phyloP scores from a whole-genome alignment of 2,888 invertebrate species.

The Trimorus sp. region DNA sequence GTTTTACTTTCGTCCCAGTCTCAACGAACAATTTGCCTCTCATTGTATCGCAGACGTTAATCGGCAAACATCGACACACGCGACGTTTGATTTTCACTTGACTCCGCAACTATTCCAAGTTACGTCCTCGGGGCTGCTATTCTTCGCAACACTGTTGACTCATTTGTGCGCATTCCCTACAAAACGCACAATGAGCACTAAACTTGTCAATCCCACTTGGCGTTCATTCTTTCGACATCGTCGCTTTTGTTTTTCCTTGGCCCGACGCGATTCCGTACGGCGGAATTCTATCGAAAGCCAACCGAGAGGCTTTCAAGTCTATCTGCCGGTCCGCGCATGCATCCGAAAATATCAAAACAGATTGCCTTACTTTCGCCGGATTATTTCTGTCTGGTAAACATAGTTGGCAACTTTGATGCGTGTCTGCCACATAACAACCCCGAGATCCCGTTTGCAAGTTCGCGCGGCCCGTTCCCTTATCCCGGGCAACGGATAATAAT shows the following conservation, averaged over 20 bases:
- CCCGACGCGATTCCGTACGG: neutral
- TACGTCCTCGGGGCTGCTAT: constrained; percentile 46
- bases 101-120: constrained; percentile 40
- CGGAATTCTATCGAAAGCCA: constrained; percentile 20
- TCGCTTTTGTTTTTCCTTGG: constrained; percentile 12
- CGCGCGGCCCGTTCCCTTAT: constrained; percentile 37
- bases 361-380: constrained; percentile 35
- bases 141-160: constrained; percentile 36
- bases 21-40: constrained; percentile 52
- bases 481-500: constrained; percentile 32
- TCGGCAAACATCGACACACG: constrained; percentile 58
- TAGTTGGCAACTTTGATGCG: constrained; percentile 20
- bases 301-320: constrained; percentile 15
- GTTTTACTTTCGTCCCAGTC: constrained; percentile 48
- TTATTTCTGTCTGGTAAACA: constrained; percentile 51
- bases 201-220: constrained; percentile 25
- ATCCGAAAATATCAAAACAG: constrained; percentile 43
- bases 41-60: constrained; percentile 57
- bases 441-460: constrained; percentile 3
- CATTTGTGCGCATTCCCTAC: constrained; percentile 39
- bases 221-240: neutral
- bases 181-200: constrained; percentile 30
- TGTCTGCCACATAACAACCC: constrained; percentile 16
- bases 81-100: constrained; percentile 60
- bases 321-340: constrained; percentile 4